Base-by-base conservation (phyloP, 2,888 invertebrate genomes). In the Stenodera caucasica region DNA sequence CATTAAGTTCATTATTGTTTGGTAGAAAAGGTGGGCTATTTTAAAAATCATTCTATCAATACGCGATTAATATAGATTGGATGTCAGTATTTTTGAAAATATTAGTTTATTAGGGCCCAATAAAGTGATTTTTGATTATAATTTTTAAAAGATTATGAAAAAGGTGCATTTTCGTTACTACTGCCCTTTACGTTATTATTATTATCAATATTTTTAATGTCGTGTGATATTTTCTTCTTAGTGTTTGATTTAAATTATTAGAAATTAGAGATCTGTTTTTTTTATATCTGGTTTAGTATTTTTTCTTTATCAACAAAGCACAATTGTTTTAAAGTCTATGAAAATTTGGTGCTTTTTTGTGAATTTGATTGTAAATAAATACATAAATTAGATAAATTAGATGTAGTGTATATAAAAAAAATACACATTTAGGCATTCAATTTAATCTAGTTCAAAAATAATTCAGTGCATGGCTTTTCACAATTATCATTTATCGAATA, bases 11-110 rank as follows among this genome's bases (percentile, higher is more conserved):
- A 60, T 81, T 92, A 72, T 82, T 93, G 54, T 94, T 94, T 80
- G 93, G 93, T 35, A 84, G 94, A 64, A 94, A 94, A 76, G 94
- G 94, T 54, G 94, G 93, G 55, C 84, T 92, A 71, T 85, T 92
- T 73, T 89, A 87, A 69, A n/a, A n/a, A n/a, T n/a, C n/a, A n/a
- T n/a, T n/a, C n/a, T n/a, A 54, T 18, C 9, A 18, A 11, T 9
- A 18, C 8, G 1, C 7, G 18, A 18, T 2, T 18, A 40, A 9
- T 18, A 15, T 40, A 35, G 33, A 33, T 12, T 40, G 18, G 45
- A 45, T 45, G 11, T 12, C 45, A 45, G 45, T 21, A 45, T 45
- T 45, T 45, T 11, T 8, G 1, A 26, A n/a, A n/a, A n/a, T n/a
- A 26, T 26, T 18, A 40, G 40, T 18, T 18, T 3, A 40, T 18